Conservation (phyloP, 2,113 vertebrate genomes). For the Monopterus albus region DNA sequence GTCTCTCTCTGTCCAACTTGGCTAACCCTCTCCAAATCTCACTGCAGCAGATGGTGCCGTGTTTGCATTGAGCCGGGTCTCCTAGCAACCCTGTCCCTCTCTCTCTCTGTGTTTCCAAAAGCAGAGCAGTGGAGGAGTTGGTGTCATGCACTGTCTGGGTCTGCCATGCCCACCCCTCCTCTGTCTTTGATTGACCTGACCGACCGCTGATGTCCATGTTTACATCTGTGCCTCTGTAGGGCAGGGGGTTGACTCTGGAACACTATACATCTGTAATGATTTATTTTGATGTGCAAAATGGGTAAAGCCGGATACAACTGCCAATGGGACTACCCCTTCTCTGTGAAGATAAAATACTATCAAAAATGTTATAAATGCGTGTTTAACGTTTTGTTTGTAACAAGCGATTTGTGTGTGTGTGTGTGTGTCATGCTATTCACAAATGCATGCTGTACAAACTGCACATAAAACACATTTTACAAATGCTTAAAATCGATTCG, state of each 20-base stretch:
- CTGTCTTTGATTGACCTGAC: constrained; percentile 56
- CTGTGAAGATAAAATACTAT: no score
- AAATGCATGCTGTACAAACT: no score
- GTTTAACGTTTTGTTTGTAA: no score
- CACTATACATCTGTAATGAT: constrained; percentile 54
- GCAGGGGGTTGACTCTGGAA: constrained; percentile 56
- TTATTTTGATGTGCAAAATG: constrained; percentile 41
- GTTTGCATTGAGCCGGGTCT: constrained; percentile 78
- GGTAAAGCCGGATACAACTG: constrained; percentile 38
- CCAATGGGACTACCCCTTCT: background rate
- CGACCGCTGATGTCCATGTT: constrained; percentile 56
- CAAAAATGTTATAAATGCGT: no score
- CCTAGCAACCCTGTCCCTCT: constrained; percentile 81
- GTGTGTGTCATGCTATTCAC: no score
- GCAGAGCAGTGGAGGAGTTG: constrained; percentile 60
- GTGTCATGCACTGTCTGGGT: constrained; percentile 75
- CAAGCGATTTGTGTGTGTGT: no score
- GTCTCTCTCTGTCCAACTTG: constrained; percentile 50
- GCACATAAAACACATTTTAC: no score
- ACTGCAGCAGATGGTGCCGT: constrained; percentile 81
- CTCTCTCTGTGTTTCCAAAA: constrained; percentile 57
- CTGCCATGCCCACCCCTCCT: constrained; percentile 44
- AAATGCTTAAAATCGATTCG: no score
- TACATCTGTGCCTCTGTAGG: constrained; percentile 47
- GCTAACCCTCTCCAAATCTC: constrained; percentile 68